Evolutionary conservation across 2,113 vertebrate species (phyloP), one percentile per base, ranked within the genome.

Genomic region (Hyperopisus bebe): DNA sequence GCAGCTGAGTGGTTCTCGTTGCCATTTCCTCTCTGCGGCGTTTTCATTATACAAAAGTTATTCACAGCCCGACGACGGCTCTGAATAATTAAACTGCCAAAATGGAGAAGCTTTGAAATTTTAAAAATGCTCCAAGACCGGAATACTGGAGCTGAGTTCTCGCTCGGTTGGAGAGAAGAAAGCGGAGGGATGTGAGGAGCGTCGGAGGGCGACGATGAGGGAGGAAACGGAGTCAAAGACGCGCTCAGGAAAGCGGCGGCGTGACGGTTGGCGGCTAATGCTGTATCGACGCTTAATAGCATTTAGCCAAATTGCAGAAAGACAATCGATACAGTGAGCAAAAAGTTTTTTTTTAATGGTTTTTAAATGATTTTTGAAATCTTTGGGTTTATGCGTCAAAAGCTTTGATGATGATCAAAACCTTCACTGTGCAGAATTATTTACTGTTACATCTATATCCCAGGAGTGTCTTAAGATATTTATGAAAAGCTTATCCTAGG

Each of bases 1-100:
- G 13, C 84, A 53, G 48, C 84, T 53, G 10, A 51, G 5, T 89
- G 93, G 90, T 87, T 90, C 89, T 88, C 46, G 39, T 86, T 48
- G 90, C 91, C 89, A 90, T 91, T 91, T 91, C 91, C 91, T 94
- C 94, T 95, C 92, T 92, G 80, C 2, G 58, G 90, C 82, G 7
- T 88, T 91, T 95, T 93, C 92, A 95, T 94, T 94, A 95, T 94
- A 92, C 92, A 94, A 88, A 92, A 88, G 91, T 91, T 93, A 92
- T 91, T 94, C 93, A 93, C 58, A 90, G 91, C 92, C 94, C 91
- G 91, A 89, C 91, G 92, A 90, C 88, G 86, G 82, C 44, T 3
- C 90, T 95, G 92, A 95, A 95, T 95, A 94, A 95, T 95, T 94
- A 82, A 96, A 92, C 89, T 88, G 89, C 90, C 92, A 93, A 95